Evolutionary conservation across 2,888 invertebrate genomes (phyloP), one percentile per base, ranked within the genome.

Genomic region (Lottia scabra): DNA sequence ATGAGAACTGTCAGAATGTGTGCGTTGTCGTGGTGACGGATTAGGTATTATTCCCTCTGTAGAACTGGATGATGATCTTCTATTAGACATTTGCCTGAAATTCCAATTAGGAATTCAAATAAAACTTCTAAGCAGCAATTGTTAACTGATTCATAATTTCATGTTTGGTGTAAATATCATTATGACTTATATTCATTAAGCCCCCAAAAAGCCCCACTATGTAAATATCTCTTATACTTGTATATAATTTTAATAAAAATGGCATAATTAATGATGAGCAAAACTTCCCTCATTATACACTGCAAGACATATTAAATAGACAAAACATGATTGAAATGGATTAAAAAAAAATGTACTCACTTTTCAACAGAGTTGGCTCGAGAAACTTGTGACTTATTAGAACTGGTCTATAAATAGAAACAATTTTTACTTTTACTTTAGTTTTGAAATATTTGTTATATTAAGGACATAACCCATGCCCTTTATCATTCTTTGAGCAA

Each of bases 351-450:
- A 15, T 15, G 15, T 44, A 74, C 79, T 74, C 71, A 83, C 83
- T 78, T 78, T 30, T 81, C 83, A 63, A 48, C 69, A 26, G 80
- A 80, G 68, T 78, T 78, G 46, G 80, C 78, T 70, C 83, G 76
- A 23, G 76, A 71, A 15, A 80, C 67, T 62, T 72, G 64, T 67
- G 71, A 38, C 38, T 38, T 71, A 63, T 67, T 70, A 23, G 74
- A 70, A 64, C 70, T 71, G 79, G 78, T 75, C 56, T 75, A 72
- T 45, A 67, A 69, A 38, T 63, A 65, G 19, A 63, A 70, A 56
- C 8, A 56, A 68, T n/a, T 16, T 12, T 43, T 13, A 30, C n/a
- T 44, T 62, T 16, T 30, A 56, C 38, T 13, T 10, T 5, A 8
- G 5, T 38, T 38, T 4, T 38, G 5, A 5, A 38, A 38, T 38